Conservation (phyloP, 2,797 vertebrate genomes). For the Mastacembelus armatus region DNA sequence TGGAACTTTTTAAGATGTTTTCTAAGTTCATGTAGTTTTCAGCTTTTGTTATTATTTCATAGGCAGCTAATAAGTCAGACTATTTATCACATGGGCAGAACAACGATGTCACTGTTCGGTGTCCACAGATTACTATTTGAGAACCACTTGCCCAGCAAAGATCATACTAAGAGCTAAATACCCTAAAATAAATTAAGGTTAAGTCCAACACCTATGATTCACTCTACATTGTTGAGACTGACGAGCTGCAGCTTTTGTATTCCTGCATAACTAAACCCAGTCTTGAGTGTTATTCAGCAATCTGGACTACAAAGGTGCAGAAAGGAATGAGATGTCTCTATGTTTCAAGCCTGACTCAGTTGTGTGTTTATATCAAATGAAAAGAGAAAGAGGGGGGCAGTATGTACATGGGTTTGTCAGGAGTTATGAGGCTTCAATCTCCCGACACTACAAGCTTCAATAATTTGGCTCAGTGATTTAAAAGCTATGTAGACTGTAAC, state of each 20-base stretch:
- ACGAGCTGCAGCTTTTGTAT: conserved; percentile 47
- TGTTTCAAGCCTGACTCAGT: conserved; percentile 56
- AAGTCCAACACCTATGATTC: too few relatives aligned
- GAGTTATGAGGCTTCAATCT: conserved; percentile 73
- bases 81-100: conserved; percentile 3
- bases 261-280: conserved; percentile 43
- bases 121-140: background rate
- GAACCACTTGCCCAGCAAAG: background rate
- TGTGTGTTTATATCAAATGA: conserved; percentile 51
- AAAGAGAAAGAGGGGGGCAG: conserved; percentile 12
- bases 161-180: background rate
- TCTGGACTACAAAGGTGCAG: conserved; percentile 31
- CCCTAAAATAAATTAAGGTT: conserved; percentile 10
- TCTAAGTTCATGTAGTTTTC: background rate
- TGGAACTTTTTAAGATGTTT: too few relatives aligned
- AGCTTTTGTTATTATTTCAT: too few relatives aligned
- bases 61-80: background rate
- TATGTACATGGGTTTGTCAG: conserved; percentile 55
- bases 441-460: conserved; percentile 51
- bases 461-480: conserved; percentile 74
- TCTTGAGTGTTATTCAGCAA: conserved; percentile 54
- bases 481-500: conserved; percentile 70
- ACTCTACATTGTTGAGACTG: conserved; percentile 28
- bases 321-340: conserved; percentile 48
- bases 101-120: too few relatives aligned